These are phyloP conservation scores for Setophaga petechia DNA, from an alignment of 2,113 vertebrate species.

Conservation along the genomic window DNA sequence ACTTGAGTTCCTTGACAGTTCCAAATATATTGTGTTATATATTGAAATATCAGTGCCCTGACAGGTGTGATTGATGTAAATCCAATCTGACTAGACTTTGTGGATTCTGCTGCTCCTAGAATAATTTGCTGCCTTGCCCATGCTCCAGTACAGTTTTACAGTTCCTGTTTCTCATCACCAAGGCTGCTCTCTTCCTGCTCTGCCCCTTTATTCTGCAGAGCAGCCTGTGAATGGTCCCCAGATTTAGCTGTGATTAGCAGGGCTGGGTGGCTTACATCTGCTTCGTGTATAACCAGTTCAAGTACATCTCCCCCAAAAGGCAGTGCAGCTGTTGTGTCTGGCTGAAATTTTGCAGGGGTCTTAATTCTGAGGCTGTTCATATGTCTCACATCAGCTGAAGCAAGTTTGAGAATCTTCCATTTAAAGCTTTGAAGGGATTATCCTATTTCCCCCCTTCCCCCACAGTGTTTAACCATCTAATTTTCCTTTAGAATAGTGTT, in stretches of 20 bases:
- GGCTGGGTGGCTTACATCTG: constrained; percentile 9
- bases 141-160: neutral
- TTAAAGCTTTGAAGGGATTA: constrained; percentile 66
- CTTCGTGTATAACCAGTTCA: neutral
- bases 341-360: constrained; percentile 6
- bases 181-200: neutral
- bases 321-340: constrained; percentile 12
- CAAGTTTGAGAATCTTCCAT: constrained; percentile 13
- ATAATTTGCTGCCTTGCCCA: neutral
- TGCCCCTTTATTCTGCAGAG: neutral
- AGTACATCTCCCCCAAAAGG: neutral
- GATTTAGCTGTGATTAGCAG: neutral
- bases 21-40: neutral
- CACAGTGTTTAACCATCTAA: constrained; percentile 30
- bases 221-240: neutral
- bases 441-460: neutral
- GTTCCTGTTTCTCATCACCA: constrained; percentile 9
- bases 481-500: constrained; percentile 52
- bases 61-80: constrained; percentile 22
- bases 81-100: neutral
- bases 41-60: neutral
- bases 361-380: constrained; percentile 22
- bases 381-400: constrained; percentile 18
- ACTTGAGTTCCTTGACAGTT: neutral
- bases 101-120: constrained; percentile 18